A percentile compares a stretch with the other conserved stretches of the same genome.
These are phyloP conservation scores for Heteromormyrus szaboi DNA, from an alignment of 2,797 vertebrate species.

Conservation along the genomic window DNA sequence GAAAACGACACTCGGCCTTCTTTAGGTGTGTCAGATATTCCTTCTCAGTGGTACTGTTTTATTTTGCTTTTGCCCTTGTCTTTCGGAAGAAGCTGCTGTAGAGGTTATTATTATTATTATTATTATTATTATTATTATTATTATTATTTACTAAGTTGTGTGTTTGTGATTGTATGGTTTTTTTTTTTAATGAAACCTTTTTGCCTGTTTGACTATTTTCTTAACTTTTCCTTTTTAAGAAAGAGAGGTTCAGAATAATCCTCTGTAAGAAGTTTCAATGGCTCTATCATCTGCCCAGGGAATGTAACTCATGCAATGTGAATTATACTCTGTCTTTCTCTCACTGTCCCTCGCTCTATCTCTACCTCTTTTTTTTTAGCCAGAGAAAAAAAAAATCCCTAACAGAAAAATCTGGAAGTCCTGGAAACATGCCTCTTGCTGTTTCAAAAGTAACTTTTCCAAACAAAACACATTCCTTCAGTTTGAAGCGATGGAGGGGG, in stretches of 20 bases:
- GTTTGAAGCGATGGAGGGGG: constrained; percentile 19
- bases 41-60: not conserved
- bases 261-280: constrained; percentile 28
- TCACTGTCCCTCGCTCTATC: constrained; percentile 19
- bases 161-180: not conserved
- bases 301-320: constrained; percentile 35
- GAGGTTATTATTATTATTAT: not conserved
- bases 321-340: constrained; percentile 23
- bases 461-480: constrained; percentile 33
- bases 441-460: constrained; percentile 23
- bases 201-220: not conserved
- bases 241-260: constrained; percentile 22
- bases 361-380: not conserved
- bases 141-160: not conserved
- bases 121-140: not conserved
- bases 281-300: constrained; percentile 26
- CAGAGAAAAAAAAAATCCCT: constrained; percentile 19
- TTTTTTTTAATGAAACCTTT: not conserved
- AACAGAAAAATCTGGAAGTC: constrained; percentile 18
- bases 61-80: not conserved
- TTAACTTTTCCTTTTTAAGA: constrained; percentile 23
- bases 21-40: not conserved
- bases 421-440: constrained; percentile 26
- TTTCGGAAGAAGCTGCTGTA: not conserved
- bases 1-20: not conserved